Percentiles rank a stretch among this genome's conserved stretches.
Evolutionary conservation across 2,113 vertebrate genomes (phyloP).

Genomic region (Athene cunicularia): DNA sequence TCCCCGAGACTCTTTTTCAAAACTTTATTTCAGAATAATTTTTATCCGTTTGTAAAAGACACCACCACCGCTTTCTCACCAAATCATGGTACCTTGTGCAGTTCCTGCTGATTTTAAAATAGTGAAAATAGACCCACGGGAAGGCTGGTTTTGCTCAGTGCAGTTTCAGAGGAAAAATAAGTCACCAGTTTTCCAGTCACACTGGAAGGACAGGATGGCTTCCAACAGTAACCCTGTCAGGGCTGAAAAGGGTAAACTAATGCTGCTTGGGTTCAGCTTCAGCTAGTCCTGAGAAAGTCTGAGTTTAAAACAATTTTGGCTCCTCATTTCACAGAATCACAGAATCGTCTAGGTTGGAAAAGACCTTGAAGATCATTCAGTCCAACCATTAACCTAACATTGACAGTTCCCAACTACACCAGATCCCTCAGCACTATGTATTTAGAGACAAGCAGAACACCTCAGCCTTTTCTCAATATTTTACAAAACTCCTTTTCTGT

Average conservation of each 20-base stretch:
- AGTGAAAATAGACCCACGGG: not conserved
- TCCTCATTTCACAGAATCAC: not conserved
- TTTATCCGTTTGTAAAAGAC: not conserved
- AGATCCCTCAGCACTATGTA: no score
- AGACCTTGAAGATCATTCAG: no score
- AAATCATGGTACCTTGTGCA: not conserved
- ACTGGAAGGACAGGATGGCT: not conserved
- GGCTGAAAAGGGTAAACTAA: not conserved
- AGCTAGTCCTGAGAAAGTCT: not conserved
- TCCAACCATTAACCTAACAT: no score
- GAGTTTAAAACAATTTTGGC: not conserved
- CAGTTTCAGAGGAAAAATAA: not conserved
- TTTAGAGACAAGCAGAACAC: not conserved
- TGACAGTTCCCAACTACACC: no score
- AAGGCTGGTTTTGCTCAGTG: not conserved
- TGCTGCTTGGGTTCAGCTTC: not conserved
- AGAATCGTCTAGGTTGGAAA: no score
- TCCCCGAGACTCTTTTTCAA: fast-evolving
- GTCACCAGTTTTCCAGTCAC: fast-evolving
- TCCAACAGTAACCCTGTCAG: not conserved
- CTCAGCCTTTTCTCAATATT: not conserved
- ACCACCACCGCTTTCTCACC: not conserved
- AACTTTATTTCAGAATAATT: not conserved
- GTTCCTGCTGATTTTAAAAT: not conserved
- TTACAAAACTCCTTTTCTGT: not conserved